These are phyloP conservation scores for Ruditapes philippinarum DNA, from an alignment of 1,140 invertebrate species.

Conservation along the genomic window DNA sequence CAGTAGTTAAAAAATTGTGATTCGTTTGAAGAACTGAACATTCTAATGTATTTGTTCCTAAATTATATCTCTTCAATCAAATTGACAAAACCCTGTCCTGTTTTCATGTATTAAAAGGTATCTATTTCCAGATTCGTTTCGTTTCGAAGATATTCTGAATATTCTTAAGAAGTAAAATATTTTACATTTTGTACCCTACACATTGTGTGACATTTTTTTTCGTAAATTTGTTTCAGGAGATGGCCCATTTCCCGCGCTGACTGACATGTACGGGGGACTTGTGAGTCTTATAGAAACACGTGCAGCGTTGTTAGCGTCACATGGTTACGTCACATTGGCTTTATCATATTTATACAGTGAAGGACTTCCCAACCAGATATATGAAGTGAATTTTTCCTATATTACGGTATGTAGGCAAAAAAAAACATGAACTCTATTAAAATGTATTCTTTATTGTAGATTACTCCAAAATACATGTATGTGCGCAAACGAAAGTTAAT, in stretches of 20 bases:
- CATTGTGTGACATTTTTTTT: neutral
- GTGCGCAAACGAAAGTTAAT: too few relatives aligned
- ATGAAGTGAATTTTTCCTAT: neutral
- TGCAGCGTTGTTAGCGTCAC: slow-evolving; percentile 10
- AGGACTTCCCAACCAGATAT: neutral
- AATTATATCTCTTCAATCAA: too few relatives aligned
- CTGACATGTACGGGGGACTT: slow-evolving; percentile 40
- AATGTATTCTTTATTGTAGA: too few relatives aligned
- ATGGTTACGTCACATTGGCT: slow-evolving; percentile 40
- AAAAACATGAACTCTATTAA: neutral
- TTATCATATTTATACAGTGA: neutral
- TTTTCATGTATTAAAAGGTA: neutral
- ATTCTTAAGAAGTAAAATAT: neutral
- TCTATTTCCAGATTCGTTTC: neutral
- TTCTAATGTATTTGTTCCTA: too few relatives aligned
- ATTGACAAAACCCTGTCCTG: neutral
- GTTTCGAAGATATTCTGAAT: neutral
- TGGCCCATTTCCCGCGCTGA: slow-evolving; percentile 37
- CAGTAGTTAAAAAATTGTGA: too few relatives aligned
- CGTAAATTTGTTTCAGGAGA: neutral
- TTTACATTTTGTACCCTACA: neutral
- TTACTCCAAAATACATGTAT: too few relatives aligned
- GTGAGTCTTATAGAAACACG: slow-evolving; percentile 27
- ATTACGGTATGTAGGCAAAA: neutral
- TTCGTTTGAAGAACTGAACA: too few relatives aligned